These are phyloP conservation scores for Sus cebifrons DNA, from an alignment of 2,797 vertebrate genomes.

Conservation along the genomic window DNA sequence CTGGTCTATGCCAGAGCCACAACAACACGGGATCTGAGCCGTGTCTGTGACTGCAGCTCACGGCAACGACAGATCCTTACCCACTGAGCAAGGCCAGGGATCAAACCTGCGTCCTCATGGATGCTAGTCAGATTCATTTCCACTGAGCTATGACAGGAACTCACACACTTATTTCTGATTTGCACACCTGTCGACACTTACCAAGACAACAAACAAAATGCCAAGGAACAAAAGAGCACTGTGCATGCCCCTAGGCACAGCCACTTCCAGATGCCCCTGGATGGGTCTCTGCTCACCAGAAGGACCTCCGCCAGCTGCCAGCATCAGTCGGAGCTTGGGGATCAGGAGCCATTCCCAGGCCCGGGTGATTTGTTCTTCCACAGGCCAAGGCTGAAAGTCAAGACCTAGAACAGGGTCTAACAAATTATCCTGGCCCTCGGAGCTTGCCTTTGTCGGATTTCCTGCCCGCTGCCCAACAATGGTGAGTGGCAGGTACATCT, in stretches of 20 bases:
- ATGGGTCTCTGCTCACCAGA: background rate
- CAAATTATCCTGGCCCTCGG: background rate
- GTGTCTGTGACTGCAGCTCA: no score
- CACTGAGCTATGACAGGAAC: no score
- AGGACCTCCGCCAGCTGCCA: background rate
- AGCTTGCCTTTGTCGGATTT: background rate
- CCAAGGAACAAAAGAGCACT: background rate
- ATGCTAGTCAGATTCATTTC: no score
- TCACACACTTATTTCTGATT: background rate
- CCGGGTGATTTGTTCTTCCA: no score
- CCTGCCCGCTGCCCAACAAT: fast-evolving
- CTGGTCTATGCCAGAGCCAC: no score
- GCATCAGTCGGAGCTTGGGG: background rate
- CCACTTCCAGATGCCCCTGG: background rate
- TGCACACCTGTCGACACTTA: background rate
- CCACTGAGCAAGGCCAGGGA: no score
- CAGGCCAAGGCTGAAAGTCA: background rate
- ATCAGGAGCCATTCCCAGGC: background rate
- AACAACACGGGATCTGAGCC: no score
- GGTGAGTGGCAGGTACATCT: background rate
- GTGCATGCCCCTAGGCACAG: background rate
- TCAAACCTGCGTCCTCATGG: no score
- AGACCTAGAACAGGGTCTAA: background rate
- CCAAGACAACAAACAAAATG: constrained; percentile 7
- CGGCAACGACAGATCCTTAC: no score